These are phyloP conservation scores for Clarias fuscus DNA, from an alignment of 2,797 vertebrate genomes.

Conservation along the genomic window DNA sequence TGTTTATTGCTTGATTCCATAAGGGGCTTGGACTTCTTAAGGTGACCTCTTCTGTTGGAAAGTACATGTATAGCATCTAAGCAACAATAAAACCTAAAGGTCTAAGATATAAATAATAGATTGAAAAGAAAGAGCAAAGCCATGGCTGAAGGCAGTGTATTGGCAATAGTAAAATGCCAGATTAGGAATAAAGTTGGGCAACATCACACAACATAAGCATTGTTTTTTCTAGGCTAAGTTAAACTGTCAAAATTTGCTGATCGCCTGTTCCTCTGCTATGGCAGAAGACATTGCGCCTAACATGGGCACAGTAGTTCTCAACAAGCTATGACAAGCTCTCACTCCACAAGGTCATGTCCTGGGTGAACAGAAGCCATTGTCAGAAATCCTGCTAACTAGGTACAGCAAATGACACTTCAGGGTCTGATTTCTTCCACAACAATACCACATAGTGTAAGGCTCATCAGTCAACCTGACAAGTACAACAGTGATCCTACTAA, in stretches of 20 bases:
- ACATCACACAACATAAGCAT: neutral
- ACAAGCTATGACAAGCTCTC: neutral
- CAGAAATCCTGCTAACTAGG: neutral
- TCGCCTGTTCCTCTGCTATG: neutral
- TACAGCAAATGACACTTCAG: neutral
- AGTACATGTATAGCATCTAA: constrained; percentile 42
- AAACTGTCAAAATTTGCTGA: neutral
- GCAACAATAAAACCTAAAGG: constrained; percentile 46
- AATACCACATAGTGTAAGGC: neutral
- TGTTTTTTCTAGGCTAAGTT: neutral
- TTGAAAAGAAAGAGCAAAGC: constrained; percentile 43
- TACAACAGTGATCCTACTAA: neutral
- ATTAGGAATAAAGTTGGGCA: neutral
- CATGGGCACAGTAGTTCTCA: neutral
- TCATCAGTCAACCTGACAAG: constrained; percentile 13
- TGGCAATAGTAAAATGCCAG: neutral
- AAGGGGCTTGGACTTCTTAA: neutral
- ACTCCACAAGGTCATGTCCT: neutral
- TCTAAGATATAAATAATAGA: constrained; percentile 65
- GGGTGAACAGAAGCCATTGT: neutral
- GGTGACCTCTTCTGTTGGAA: constrained; percentile 30
- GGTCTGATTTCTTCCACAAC: neutral
- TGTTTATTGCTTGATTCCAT: neutral
- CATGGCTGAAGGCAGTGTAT: constrained; percentile 6
- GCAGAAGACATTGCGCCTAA: neutral